These are phyloP conservation scores for Okapia johnstoni DNA, from an alignment of 2,113 vertebrate genomes.

Conservation along the genomic window DNA sequence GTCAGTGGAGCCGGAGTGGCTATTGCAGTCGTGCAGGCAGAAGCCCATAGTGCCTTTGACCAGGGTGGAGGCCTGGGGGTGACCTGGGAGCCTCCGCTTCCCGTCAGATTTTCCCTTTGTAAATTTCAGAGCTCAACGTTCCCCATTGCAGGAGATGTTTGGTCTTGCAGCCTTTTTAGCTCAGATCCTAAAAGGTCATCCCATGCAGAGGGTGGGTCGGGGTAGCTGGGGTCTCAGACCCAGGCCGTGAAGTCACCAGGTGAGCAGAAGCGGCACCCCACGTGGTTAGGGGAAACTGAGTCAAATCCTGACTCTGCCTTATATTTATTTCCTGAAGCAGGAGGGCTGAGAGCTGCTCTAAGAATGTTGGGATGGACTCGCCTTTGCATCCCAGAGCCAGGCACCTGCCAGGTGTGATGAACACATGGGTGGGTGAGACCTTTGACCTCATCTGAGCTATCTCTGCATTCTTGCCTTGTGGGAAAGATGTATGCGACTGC, in stretches of 20 bases:
- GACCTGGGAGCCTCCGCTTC: background rate
- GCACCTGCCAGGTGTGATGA: background rate
- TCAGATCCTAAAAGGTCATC: background rate
- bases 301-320: background rate
- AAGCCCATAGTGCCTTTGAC: background rate
- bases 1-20: background rate
- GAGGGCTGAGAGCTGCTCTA: background rate
- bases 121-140: background rate
- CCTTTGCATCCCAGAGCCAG: too few species aligned
- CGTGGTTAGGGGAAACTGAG: background rate
- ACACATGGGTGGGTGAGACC: background rate
- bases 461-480: background rate
- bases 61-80: background rate
- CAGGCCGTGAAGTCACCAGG: background rate
- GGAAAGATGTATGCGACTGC: background rate
- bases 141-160: background rate
- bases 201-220: background rate
- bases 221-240: background rate
- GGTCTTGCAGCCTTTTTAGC: background rate
- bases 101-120: background rate
- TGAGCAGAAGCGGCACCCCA: too few species aligned
- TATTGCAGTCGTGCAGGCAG: fast-evolving
- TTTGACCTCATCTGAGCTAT: background rate
- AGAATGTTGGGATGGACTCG: background rate
- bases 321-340: background rate